Evolutionary conservation across 2,113 vertebrate genomes (phyloP).

Genomic region (Pterocles burchelli): DNA sequence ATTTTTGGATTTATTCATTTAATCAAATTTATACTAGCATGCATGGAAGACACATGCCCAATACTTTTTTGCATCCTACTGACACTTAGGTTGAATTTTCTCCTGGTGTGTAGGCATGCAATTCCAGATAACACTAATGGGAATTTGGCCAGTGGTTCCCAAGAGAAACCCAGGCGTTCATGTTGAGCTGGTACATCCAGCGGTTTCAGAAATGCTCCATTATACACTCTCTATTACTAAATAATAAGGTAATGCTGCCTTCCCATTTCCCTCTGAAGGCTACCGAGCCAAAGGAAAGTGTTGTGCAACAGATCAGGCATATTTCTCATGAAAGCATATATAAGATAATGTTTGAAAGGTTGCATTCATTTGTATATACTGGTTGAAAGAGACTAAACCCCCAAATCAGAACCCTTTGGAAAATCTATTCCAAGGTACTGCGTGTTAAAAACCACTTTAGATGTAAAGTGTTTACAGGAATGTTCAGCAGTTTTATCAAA

Average conservation of each 20-base stretch:
- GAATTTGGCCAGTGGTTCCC: neutral
- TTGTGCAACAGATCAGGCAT: neutral
- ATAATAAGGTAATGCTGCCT: neutral
- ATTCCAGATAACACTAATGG: neutral
- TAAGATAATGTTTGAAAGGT: neutral
- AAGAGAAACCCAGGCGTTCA: neutral
- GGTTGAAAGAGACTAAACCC: neutral
- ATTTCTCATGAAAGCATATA: neutral
- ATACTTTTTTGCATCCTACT: neutral
- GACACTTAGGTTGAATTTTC: neutral
- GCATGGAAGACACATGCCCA: fast-evolving
- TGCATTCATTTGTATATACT: neutral
- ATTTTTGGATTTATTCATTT: neutral
- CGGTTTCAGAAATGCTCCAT: neutral
- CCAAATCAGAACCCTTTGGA: neutral
- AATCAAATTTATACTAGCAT: neutral
- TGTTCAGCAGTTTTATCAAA: neutral
- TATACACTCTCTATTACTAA: neutral
- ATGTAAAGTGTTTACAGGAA: neutral
- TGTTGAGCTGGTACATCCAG: neutral
- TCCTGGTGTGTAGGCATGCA: neutral
- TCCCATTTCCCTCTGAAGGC: neutral
- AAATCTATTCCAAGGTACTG: neutral
- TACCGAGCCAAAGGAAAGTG: neutral
- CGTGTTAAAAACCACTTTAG: neutral